phyloP scores from a whole-genome alignment of 2,113 vertebrate species.

The Progne subis region DNA sequence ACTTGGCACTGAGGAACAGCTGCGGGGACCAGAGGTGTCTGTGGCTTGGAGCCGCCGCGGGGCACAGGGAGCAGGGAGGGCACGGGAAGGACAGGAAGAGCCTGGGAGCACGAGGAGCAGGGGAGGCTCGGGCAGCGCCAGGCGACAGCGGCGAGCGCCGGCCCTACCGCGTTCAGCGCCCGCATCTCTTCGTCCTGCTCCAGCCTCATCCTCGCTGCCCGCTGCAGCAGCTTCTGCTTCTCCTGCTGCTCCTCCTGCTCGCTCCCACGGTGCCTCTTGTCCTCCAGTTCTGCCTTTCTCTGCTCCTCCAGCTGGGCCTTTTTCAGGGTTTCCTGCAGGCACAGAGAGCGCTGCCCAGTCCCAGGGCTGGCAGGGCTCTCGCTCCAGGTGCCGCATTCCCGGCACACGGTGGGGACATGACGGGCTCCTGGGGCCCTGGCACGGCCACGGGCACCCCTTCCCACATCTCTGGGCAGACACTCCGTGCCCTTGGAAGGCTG shows the following conservation, averaged over 20 bases:
- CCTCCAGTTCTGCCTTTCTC: background rate
- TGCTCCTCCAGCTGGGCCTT: background rate
- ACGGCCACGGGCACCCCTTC: fast-evolving
- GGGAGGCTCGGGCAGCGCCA: background rate
- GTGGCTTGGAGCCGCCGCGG: fast-evolving
- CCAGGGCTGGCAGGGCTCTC: background rate
- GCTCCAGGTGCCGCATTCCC: fast-evolving
- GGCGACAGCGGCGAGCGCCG: background rate
- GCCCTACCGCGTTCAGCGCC: background rate
- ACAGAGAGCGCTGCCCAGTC: background rate
- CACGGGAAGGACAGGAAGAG: background rate
- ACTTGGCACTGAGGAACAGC: background rate
- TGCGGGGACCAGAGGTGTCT: background rate
- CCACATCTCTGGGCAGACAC: background rate
- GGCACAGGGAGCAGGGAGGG: background rate
- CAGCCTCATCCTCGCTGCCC: background rate
- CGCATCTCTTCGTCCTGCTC: background rate
- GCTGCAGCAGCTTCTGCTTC: background rate
- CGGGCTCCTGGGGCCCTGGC: background rate
- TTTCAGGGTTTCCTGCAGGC: background rate
- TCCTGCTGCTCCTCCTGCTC: background rate
- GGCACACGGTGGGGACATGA: fast-evolving
- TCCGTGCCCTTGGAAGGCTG: background rate
- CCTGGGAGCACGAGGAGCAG: background rate
- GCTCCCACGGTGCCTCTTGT: fast-evolving